Conservation (phyloP, 2,888 invertebrate genomes). For the Neoitamus cyanurus region DNA sequence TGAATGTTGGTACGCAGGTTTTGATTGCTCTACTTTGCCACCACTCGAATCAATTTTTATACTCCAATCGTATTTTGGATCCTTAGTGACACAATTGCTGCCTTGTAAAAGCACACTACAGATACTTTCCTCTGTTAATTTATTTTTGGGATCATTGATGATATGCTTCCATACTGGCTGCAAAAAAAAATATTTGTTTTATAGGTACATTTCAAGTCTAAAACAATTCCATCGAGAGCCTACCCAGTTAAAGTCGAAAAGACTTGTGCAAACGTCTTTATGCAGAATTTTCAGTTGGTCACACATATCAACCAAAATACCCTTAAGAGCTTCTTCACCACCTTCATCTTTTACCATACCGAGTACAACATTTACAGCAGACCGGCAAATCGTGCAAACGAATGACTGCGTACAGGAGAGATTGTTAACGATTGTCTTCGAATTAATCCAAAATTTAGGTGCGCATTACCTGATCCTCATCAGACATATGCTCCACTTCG, state of each 20-base stretch:
- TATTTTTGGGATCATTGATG: conserved; percentile 67
- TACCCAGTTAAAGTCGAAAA: conserved; percentile 73
- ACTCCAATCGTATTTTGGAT: conserved; percentile 59
- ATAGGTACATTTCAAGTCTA: neutral
- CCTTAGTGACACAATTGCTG: conserved; percentile 57
- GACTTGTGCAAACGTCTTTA: conserved; percentile 72
- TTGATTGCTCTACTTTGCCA: neutral
- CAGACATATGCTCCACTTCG: conserved; percentile 56
- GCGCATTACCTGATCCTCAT: conserved; percentile 54
- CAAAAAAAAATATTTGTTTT: conserved; percentile 55
- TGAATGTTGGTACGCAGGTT: neutral
- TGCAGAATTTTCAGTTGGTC: conserved; percentile 70
- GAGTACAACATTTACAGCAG: conserved; percentile 56
- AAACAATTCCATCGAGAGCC: neutral
- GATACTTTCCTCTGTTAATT: conserved; percentile 68
- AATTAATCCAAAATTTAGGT: neutral
- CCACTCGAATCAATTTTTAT: conserved; percentile 54
- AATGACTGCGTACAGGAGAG: conserved; percentile 53
- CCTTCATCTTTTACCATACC: conserved; percentile 67
- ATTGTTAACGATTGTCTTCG: neutral
- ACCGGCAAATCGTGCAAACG: conserved; percentile 59
- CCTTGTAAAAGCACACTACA: conserved; percentile 61
- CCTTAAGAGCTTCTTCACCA: conserved; percentile 60
- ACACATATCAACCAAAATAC: conserved; percentile 69
- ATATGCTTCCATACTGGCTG: conserved; percentile 74